A percentile compares a stretch with the other conserved stretches of the same genome.
Conservation (phyloP, 2,113 vertebrate genomes). For the Elaphurus davidianus region DNA sequence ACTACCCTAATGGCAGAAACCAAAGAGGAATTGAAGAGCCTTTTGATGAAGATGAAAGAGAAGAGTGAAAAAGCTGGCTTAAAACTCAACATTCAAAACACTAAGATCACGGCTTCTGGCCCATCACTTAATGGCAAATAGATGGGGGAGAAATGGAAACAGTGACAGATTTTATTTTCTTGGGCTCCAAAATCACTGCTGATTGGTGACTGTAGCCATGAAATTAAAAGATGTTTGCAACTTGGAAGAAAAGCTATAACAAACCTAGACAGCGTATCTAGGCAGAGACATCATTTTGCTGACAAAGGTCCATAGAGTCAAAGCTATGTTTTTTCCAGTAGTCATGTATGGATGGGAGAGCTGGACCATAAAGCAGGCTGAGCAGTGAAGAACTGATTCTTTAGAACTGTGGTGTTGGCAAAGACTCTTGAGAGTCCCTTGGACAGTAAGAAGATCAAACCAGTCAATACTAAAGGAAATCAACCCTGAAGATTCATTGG, state of each 20-base stretch:
- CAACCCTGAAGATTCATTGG: neutral
- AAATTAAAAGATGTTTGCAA: neutral
- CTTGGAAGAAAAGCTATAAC: neutral
- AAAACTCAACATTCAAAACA: neutral
- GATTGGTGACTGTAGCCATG: neutral
- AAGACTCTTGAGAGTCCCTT: neutral
- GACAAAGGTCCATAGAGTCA: neutral
- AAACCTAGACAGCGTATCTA: neutral
- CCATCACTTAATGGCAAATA: neutral
- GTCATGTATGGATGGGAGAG: neutral
- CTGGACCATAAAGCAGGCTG: neutral
- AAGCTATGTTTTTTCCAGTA: neutral
- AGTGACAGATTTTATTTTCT: neutral
- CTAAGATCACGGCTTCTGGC: neutral
- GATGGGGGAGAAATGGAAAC: neutral
- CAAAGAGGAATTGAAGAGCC: neutral
- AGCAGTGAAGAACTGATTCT: neutral
- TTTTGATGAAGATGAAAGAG: neutral
- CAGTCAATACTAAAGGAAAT: neutral
- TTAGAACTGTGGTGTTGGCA: neutral
- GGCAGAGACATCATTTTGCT: neutral
- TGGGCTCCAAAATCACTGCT: neutral
- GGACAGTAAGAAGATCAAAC: neutral
- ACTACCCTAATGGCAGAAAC: neutral
- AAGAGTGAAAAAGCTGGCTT: neutral